Evolutionary conservation across 2,888 invertebrate species (phyloP), one percentile per base, ranked within the genome.

Genomic region (Allacma fusca): DNA sequence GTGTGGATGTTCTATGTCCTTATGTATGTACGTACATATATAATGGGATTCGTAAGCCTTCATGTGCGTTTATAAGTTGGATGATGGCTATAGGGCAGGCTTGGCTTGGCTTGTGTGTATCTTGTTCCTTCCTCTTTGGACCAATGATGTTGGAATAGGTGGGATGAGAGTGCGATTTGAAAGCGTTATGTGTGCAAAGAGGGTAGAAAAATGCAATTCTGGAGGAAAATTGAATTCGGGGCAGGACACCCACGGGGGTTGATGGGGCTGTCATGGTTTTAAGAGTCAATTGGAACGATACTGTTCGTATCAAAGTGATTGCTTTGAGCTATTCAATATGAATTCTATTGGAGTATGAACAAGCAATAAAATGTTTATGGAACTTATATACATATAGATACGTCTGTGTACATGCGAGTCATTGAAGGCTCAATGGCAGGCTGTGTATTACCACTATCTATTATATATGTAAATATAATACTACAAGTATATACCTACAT

Each of bases 241-340:
- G 50, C 50, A 12, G 50, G 16, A 50, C 50, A 50, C 50, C 50
- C 50, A 50, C 50, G 50, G 50, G 50, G 50, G 50, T 50, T 50
- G 50, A 50, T 50, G 50, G 50, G 50, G 50, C 50, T 50, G 50
- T 50, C 50, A n/a, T 50, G 50, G 50, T 50, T 50, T 34, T 19
- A 50, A 13, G 50, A 50, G 50, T 50, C 50, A 50, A 50, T 50
- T 50, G 50, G 1, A 50, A 50, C 16, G 50, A 50, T 50, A 50
- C n/a, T 50, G n/a, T 50, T 50, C 50, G n/a, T 50, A 50, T 50
- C 50, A n/a, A 50, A 50, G 50, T n/a, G n/a, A 50, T 50, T 50
- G 50, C 50, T 50, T 16, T 50, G 50, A 50, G 50, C 50, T 13
- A 50, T 50, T 50, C 50, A 13, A 50, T 50, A 50, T n/a, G 50